These are phyloP conservation scores for Lytechinus variegatus DNA, from an alignment of 35 echinoderm and acorn worm genomes.

Conservation along the genomic window DNA sequence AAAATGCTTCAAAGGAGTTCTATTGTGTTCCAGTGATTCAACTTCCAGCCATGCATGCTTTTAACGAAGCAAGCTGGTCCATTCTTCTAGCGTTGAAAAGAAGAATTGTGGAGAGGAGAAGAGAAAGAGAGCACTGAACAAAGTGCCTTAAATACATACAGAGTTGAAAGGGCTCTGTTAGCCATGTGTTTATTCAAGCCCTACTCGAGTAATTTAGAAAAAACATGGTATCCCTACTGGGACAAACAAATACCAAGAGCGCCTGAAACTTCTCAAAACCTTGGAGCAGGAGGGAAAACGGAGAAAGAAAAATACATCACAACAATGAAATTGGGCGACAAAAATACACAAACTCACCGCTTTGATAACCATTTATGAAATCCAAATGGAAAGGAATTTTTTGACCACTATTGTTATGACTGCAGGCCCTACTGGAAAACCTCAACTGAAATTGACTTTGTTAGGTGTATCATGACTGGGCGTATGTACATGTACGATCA, in stretches of 20 bases:
- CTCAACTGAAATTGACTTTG: not conserved
- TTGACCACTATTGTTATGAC: not conserved
- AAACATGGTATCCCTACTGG: not conserved
- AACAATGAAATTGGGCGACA: not conserved
- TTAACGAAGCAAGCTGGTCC: not conserved
- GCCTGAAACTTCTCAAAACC: not conserved
- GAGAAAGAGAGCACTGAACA: slow-evolving; percentile 23
- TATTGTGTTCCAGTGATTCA: not conserved
- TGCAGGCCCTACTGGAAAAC: not conserved
- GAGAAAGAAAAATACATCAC: not conserved
- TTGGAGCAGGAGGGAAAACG: not conserved
- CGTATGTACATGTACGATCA: too few relatives aligned
- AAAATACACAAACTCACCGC: not conserved
- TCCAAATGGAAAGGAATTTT: not conserved
- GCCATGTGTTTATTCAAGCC: slow-evolving; percentile 27
- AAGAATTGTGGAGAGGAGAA: not conserved
- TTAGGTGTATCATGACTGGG: too few relatives aligned
- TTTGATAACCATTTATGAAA: not conserved
- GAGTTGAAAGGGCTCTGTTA: not conserved
- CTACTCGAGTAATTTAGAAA: slow-evolving; percentile 25
- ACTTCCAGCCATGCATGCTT: not conserved
- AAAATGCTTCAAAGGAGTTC: not conserved
- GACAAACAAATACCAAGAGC: not conserved
- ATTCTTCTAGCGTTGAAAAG: not conserved
- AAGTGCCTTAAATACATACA: slow-evolving; percentile 33